Conservation (phyloP, 2,797 vertebrate species). For the Otolemur crassicaudatus region DNA sequence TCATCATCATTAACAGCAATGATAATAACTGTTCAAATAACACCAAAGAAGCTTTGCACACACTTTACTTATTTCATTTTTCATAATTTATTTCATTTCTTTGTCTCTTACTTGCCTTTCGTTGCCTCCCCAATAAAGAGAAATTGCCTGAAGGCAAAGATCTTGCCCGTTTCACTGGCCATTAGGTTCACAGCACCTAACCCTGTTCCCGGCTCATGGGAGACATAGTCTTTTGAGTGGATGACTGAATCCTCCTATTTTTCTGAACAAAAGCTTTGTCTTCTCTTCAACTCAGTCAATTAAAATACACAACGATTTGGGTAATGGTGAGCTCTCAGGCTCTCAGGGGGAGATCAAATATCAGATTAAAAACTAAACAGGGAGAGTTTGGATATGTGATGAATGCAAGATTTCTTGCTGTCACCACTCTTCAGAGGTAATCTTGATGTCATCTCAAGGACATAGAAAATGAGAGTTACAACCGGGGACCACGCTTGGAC, state of each 20-base stretch:
- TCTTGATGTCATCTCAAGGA: conserved; percentile 28
- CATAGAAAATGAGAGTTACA: conserved; percentile 17
- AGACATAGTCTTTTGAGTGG: not conserved
- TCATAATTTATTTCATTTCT: not conserved
- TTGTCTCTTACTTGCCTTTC: not conserved
- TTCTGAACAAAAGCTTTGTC: not conserved
- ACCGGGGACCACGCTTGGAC: not conserved
- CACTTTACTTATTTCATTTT: not conserved
- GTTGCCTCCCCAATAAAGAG: not conserved
- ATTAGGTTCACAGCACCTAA: not conserved
- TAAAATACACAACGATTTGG: not conserved
- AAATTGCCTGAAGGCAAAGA: not conserved
- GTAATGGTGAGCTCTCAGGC: not conserved
- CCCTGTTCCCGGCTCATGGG: not conserved
- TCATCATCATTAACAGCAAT: not conserved
- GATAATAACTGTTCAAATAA: too few relatives aligned
- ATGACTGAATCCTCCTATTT: not conserved
- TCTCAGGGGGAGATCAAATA: not conserved
- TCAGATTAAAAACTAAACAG: not conserved
- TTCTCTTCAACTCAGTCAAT: not conserved
- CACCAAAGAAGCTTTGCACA: not conserved
- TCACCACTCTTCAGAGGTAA: not conserved
- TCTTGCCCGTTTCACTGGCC: not conserved
- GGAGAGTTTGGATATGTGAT: not conserved
- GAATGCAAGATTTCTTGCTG: not conserved